A percentile compares a stretch with the other conserved stretches of the same genome.
Conservation (phyloP, 2,797 vertebrate genomes). For the Meriones psammophilus region DNA sequence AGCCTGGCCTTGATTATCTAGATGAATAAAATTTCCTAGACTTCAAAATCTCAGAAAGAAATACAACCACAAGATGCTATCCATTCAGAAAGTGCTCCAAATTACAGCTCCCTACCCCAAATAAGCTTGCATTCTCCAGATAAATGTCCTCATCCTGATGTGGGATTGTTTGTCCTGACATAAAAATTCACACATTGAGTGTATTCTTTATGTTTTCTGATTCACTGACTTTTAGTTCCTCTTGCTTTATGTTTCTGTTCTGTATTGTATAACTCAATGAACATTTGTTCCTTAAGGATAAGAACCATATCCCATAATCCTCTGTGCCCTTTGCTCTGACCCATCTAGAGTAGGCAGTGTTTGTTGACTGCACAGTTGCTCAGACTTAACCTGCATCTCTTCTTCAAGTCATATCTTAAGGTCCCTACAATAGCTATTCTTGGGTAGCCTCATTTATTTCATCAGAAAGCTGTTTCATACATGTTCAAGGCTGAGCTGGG, state of each 20-base stretch:
- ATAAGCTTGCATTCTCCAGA: background rate
- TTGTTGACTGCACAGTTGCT: background rate
- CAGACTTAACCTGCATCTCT: background rate
- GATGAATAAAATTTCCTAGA: background rate
- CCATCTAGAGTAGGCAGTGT: background rate
- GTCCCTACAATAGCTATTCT: background rate
- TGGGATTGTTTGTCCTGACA: background rate
- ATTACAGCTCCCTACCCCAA: background rate
- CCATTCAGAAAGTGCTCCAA: background rate
- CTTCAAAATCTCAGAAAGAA: conserved; percentile 1
- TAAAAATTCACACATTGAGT: background rate
- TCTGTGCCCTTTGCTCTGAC: background rate
- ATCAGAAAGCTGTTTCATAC: background rate
- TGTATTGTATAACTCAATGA: background rate
- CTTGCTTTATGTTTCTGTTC: conserved; percentile 10
- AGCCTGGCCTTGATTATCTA: background rate
- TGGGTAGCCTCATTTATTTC: background rate
- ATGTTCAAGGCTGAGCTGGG: background rate
- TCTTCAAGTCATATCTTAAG: background rate
- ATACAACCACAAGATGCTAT: background rate
- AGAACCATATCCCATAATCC: background rate
- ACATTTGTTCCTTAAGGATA: background rate
- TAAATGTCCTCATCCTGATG: background rate
- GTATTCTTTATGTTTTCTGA: background rate
- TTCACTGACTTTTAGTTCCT: background rate